Conservation (phyloP, 2,888 invertebrate species). For the Brachycybe producta region DNA sequence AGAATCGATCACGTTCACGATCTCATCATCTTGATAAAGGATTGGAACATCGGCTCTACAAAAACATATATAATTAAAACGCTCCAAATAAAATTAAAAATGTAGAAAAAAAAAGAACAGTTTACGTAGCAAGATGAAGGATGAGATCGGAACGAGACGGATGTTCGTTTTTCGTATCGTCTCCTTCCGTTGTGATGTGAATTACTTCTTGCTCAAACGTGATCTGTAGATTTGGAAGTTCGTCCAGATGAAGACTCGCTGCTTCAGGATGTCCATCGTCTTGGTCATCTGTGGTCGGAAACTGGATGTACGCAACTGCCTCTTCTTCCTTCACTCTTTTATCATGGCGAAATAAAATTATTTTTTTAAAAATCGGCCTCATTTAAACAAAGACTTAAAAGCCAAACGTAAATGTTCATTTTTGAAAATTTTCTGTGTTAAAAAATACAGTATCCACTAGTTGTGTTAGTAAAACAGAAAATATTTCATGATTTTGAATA, state of each 20-base stretch:
- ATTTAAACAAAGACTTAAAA: too few species aligned
- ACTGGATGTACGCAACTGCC: conserved; percentile 16
- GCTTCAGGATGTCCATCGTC: conserved; percentile 16
- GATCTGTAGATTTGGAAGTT: conserved; percentile 15
- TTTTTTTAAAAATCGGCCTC: neutral
- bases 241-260: conserved; percentile 17
- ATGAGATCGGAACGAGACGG: too few species aligned
- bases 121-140: too few species aligned
- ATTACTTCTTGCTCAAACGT: conserved; percentile 17
- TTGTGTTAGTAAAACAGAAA: too few species aligned
- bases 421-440: too few species aligned
- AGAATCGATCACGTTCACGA: conserved; percentile 19
- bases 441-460: too few species aligned
- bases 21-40: conserved; percentile 20
- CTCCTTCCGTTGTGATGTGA: conserved; percentile 15
- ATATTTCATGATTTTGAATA: too few species aligned
- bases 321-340: conserved; percentile 17
- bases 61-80: too few species aligned
- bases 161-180: conserved; percentile 6
- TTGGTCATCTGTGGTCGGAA: conserved; percentile 18
- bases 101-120: too few species aligned
- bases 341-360: too few species aligned
- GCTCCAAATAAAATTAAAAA: too few species aligned
- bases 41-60: conserved; percentile 11
- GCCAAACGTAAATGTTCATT: too few species aligned